Evolutionary conservation across 2,113 vertebrate genomes (phyloP).

Genomic region (Pelecanoides urinatrix): DNA sequence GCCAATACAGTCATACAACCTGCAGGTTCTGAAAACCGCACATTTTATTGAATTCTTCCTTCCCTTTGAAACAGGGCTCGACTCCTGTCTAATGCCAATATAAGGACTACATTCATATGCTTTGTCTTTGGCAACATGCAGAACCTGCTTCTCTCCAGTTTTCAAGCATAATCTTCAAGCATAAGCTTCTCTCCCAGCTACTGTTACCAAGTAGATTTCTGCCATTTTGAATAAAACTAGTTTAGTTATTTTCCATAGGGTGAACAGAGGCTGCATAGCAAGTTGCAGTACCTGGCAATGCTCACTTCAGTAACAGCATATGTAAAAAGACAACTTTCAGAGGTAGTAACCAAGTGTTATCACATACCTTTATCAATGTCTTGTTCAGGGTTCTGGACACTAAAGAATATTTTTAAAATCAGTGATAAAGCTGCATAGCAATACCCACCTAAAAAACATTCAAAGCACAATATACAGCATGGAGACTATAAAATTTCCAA

Average conservation of each 20-base stretch:
- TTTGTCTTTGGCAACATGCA: neutral
- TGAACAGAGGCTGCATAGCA: fast-evolving
- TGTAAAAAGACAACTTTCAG: neutral
- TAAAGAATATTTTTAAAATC: neutral
- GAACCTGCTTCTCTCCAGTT: neutral
- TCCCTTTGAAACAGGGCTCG: neutral
- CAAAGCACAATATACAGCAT: neutral
- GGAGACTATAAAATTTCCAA: neutral
- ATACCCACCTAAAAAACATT: neutral
- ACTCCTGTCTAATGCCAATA: neutral
- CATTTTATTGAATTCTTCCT: neutral
- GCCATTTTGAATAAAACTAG: neutral
- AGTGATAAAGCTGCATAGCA: neutral
- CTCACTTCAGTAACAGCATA: neutral
- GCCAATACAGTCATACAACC: neutral
- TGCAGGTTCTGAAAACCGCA: neutral
- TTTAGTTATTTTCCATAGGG: neutral
- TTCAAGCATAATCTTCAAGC: neutral
- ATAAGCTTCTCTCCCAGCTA: neutral
- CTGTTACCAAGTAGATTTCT: neutral
- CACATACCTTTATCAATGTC: neutral
- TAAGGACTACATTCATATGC: neutral
- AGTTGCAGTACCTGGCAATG: neutral
- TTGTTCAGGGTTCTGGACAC: neutral
- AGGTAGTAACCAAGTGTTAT: neutral